Conservation (phyloP, 2,797 vertebrate genomes). For the Eospalax fontanierii region DNA sequence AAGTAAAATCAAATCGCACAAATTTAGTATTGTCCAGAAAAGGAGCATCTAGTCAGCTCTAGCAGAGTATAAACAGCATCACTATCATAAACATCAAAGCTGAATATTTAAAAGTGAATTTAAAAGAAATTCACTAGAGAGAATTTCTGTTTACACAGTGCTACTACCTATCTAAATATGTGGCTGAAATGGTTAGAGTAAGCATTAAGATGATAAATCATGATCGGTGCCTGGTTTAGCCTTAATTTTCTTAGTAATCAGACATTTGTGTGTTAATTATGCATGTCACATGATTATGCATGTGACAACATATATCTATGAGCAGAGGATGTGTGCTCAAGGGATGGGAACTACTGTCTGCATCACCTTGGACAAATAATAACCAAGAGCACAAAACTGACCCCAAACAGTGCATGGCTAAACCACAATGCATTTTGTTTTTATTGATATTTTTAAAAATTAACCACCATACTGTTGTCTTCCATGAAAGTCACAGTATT, state of each 20-base stretch:
- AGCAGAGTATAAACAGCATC: not conserved
- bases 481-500: not conserved
- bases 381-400: slow-evolving; percentile 17
- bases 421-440: not conserved
- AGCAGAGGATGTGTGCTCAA: not conserved
- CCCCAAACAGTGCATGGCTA: slow-evolving; percentile 37
- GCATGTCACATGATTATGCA: not conserved
- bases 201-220: slow-evolving; percentile 33
- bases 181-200: not conserved
- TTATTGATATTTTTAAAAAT: slow-evolving; percentile 55
- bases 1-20: slow-evolving; percentile 61
- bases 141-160: not conserved
- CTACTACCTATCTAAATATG: not conserved
- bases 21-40: slow-evolving; percentile 30
- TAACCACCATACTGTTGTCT: not conserved
- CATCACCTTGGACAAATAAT: slow-evolving; percentile 15
- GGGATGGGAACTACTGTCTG: slow-evolving; percentile 1
- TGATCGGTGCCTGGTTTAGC: not conserved
- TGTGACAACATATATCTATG: not conserved
- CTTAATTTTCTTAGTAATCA: slow-evolving; percentile 13
- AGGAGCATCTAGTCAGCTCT: not conserved
- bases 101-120: slow-evolving; percentile 14
- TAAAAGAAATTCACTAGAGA: not conserved
- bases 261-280: not conserved
- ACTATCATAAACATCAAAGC: slow-evolving; percentile 23